Percentiles rank a stretch among this genome's conserved stretches.
phyloP scores from a whole-genome alignment of 2,113 vertebrate species.

The Lynx canadensis region DNA sequence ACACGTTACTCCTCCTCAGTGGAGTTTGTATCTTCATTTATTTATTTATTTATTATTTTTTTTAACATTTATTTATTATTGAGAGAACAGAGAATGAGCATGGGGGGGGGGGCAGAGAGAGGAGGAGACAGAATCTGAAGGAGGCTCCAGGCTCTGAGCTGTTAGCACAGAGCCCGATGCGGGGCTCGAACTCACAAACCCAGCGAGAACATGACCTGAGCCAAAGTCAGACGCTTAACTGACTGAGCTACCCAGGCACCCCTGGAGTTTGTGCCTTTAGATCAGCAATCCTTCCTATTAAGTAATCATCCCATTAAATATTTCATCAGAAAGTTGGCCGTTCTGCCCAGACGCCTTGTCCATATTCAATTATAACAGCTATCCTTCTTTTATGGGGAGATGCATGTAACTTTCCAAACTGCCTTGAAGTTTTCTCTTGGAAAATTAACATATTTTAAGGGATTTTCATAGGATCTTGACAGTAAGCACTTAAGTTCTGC shows the following conservation, averaged over 20 bases:
- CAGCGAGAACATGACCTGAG: too few relatives aligned
- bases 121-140: too few relatives aligned
- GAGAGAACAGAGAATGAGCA: too few relatives aligned
- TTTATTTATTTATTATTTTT: too few relatives aligned
- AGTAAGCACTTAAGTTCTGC: not conserved
- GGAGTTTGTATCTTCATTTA: not conserved
- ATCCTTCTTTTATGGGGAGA: constrained; percentile 54
- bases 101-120: too few relatives aligned
- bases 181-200: too few relatives aligned
- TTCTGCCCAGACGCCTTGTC: constrained; percentile 50
- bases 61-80: too few relatives aligned
- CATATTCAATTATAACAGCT: not conserved
- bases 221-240: too few relatives aligned
- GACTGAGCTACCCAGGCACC: too few relatives aligned
- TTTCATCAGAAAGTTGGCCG: constrained; percentile 59
- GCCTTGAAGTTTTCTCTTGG: not conserved
- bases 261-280: not conserved
- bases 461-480: not conserved
- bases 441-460: not conserved
- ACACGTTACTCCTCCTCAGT: not conserved
- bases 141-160: too few relatives aligned
- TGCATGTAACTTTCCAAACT: constrained; percentile 28
- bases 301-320: constrained; percentile 66
- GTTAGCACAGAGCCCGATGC: too few relatives aligned
- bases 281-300: constrained; percentile 52